These are phyloP conservation scores for Tapirus indicus DNA, from an alignment of 2,797 vertebrate species.

Conservation along the genomic window DNA sequence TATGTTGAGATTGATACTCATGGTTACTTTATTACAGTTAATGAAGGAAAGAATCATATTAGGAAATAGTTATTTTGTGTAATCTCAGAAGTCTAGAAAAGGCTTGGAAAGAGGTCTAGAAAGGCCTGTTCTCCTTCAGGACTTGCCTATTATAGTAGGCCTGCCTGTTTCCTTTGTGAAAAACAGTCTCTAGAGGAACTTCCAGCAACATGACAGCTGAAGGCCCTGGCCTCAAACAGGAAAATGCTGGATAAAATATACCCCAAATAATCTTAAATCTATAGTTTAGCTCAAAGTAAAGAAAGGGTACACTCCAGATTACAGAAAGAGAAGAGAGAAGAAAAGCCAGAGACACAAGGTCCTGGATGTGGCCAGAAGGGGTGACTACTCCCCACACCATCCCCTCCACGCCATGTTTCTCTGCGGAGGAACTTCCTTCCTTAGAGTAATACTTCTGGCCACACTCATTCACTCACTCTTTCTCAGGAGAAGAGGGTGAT, in stretches of 20 bases:
- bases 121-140: not conserved
- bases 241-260: not conserved
- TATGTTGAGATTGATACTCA: not conserved
- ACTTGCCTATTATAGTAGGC: not conserved
- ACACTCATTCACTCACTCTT: not conserved
- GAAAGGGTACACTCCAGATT: not conserved
- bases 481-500: not conserved
- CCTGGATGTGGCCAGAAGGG: not conserved
- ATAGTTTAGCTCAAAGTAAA: not conserved
- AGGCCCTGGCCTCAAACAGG: not conserved
- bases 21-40: constrained; percentile 15
- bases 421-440: not conserved
- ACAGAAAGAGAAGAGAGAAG: not conserved
- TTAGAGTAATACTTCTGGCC: not conserved
- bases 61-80: not conserved
- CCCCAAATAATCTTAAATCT: not conserved
- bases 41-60: not conserved
- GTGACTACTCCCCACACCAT: no score
- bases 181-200: not conserved
- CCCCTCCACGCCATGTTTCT: not conserved
- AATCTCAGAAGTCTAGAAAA: not conserved
- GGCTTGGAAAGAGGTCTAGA: not conserved
- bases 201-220: not conserved
- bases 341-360: not conserved
- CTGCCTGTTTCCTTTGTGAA: not conserved